Base-by-base conservation (phyloP, 2,797 vertebrate species). In the Paedocypris micromegethes region DNA sequence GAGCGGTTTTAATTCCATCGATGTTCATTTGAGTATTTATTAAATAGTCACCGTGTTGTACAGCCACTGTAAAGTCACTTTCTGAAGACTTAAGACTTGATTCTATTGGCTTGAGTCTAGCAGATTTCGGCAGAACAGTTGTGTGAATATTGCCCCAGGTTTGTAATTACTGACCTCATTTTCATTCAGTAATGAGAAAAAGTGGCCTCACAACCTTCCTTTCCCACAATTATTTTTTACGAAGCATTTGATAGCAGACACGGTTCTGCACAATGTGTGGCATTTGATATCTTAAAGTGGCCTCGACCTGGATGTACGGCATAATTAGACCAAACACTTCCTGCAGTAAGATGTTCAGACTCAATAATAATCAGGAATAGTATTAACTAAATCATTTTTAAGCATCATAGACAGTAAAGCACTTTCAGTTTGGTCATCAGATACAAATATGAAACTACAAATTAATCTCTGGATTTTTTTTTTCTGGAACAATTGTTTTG, bases 151-250 rank as follows among this genome's bases (percentile, higher is more conserved):
- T 70, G 55, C 53, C 53, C 64, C 4, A 5, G 23, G 46, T 63
- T 51, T 68, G 54, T 63, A 75, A 68, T 71, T 65, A 64, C 42
- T 4, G n/a, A 56, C 62, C 63, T 68, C 51, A 72, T 45, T 44
- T 41, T 37, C 64, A 65, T 77, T 76, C 70, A 56, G 37, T 69
- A 54, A 70, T 64, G 52, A 68, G 71, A 75, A 77, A 74, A 66
- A 43, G 56, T 70, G 50, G 48, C 58, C 59, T 54, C 40, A 4
- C 64, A 50, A 72, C 72, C 67, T 66, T 72, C n/a, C 46, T 52
- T 68, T 65, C 5, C 40, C 70, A 55, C 47, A 60, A 59, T 45
- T 47, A 41, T 43, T 69, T 69, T 46, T 57, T 64, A 61, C 7
- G 5, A 64, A 45, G 68, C 23, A 23, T 23, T 68, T 58, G 42